A percentile compares a stretch with the other conserved stretches of the same genome.
Evolutionary conservation across 2,888 invertebrate species (phyloP).

Genomic region (Clistopyga incitator): DNA sequence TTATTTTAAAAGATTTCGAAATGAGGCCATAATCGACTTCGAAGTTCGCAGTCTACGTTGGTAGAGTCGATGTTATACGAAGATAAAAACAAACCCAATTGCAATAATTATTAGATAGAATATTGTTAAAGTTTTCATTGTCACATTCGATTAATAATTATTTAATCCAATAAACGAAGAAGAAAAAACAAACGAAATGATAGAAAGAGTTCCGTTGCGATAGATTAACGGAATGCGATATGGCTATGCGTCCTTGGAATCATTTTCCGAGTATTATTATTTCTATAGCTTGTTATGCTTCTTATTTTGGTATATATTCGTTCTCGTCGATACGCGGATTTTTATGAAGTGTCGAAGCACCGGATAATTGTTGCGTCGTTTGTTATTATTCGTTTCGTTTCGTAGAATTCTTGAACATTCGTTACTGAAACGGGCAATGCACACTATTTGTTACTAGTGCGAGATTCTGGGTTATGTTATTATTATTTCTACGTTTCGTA

Average conservation of each 20-base stretch:
- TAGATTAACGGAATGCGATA: slow-evolving; percentile 31
- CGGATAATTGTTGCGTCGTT: neutral
- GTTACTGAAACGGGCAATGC: neutral
- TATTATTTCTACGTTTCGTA: slow-evolving; percentile 33
- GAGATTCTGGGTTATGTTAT: slow-evolving; percentile 41
- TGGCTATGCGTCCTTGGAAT: slow-evolving; percentile 62
- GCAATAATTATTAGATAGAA: slow-evolving; percentile 47
- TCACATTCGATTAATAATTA: slow-evolving; percentile 37
- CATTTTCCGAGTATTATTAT: slow-evolving; percentile 68
- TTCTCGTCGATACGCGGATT: slow-evolving; percentile 49
- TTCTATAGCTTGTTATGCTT: slow-evolving; percentile 49
- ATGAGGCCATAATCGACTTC: slow-evolving; percentile 13
- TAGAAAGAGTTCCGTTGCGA: slow-evolving; percentile 39
- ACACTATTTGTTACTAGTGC: slow-evolving; percentile 27
- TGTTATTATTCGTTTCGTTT: slow-evolving; percentile 27
- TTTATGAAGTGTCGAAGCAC: slow-evolving; percentile 12
- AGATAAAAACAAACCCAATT: slow-evolving; percentile 49
- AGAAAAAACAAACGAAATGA: slow-evolving; percentile 7
- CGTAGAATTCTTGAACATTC: slow-evolving; percentile 12
- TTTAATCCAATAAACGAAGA: slow-evolving; percentile 51
- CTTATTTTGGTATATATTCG: slow-evolving; percentile 44
- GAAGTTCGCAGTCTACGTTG: slow-evolving; percentile 12
- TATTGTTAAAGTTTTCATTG: slow-evolving; percentile 57
- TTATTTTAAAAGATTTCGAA: slow-evolving; percentile 6
- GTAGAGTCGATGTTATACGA: slow-evolving; percentile 33